Base-by-base conservation (phyloP, 2,797 vertebrate species). In the Molossus molossus region DNA sequence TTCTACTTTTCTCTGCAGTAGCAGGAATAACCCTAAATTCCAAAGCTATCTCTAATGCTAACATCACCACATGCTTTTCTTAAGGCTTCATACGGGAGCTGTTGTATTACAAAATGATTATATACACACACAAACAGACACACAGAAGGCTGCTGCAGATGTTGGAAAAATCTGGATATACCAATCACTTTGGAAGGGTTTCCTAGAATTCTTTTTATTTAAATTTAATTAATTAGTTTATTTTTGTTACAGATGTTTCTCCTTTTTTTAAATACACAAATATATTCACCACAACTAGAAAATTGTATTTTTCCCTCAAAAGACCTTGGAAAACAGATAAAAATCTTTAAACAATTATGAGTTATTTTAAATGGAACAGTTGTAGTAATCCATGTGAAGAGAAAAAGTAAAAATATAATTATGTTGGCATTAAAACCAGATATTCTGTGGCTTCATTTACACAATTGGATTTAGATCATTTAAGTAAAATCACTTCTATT, bases 1-100 rank as follows among this genome's bases (percentile, higher is more conserved):
- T 95, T 89, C 12, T 92, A 57, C 97, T 97, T 95, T 97, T 97
- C 73, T 90, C 33, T 92, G 29, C 57, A 95, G n/a, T 79, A 58
- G 12, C 90, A 90, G 83, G 94, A 95, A 64, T 85, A 86, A 94
- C 58, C 94, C 40, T 95, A 87, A 97, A 94, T 97, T 96, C 84
- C 58, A 90, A 77, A 92, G 18, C 23, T 81, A 9, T 48, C 21
- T 69, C 76, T 97, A 85, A 83, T 89, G 70, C 73, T 95, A 45
- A 90, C 77, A 72, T 89, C 91, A 80, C 64, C 33, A 29, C 15
- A 21, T 95, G 58, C 73, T 97, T 89, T 87, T 83, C 18, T 94
- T 96, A 96, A 91, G 91, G 77, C 40, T 95, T n/a, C n/a, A 87
- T 40, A 96, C 91, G 96, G 33, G 75, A 93, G 18, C 62, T 77